Conservation (phyloP, 1,140 invertebrate species). For the Anoplophora glabripennis region DNA sequence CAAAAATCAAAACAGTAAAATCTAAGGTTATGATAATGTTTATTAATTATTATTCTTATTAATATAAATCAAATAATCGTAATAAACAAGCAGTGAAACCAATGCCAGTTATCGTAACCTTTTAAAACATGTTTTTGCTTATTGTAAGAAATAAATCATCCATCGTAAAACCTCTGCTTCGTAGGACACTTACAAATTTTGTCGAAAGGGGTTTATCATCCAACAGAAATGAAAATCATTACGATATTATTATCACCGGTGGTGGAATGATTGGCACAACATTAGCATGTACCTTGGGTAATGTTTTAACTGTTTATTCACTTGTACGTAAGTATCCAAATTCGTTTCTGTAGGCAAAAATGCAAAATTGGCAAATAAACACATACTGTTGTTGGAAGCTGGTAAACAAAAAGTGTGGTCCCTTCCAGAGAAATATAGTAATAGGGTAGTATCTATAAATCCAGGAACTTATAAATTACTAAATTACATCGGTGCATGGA, state of each 20-base stretch:
- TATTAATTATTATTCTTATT: too few relatives aligned
- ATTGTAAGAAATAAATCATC: too few relatives aligned
- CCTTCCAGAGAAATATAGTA: conserved; percentile 69
- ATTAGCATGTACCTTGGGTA: conserved; percentile 85
- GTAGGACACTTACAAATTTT: too few relatives aligned
- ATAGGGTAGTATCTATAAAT: conserved; percentile 86
- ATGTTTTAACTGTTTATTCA: conserved; percentile 32
- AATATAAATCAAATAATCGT: too few relatives aligned
- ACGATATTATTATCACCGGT: conserved; percentile 87
- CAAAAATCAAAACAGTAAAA: too few relatives aligned
- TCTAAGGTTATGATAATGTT: too few relatives aligned
- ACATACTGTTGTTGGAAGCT: conserved; percentile 78
- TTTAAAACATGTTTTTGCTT: too few relatives aligned
- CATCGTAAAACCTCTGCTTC: too few relatives aligned
- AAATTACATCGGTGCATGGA: conserved; percentile 78
- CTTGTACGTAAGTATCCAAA: conserved; percentile 21
- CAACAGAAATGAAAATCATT: conserved; percentile 45
- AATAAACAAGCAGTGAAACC: too few relatives aligned
- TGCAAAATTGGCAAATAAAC: conserved; percentile 64
- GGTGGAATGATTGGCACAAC: conserved; percentile 91
- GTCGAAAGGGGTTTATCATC: too few relatives aligned
- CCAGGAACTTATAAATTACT: conserved; percentile 73
- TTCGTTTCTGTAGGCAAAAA: conserved; percentile 66
- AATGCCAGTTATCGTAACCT: too few relatives aligned
- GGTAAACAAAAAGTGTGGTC: conserved; percentile 58